These are phyloP conservation scores for Coelopa frigida DNA, from an alignment of 1,140 invertebrate genomes.

Conservation along the genomic window DNA sequence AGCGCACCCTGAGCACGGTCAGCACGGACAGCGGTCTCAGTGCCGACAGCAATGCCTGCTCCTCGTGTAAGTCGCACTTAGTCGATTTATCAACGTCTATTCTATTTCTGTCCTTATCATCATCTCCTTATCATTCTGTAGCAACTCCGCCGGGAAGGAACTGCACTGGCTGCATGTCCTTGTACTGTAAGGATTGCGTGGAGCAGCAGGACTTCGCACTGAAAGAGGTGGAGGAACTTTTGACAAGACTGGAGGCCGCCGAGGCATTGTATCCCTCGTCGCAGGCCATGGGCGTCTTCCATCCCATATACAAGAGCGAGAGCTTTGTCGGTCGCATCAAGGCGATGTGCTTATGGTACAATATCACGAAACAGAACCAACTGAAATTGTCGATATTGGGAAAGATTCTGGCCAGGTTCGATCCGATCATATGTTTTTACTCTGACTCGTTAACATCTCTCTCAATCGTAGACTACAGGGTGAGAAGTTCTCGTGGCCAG, in stretches of 20 bases:
- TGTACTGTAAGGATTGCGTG: conserved; percentile 63
- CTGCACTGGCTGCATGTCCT: conserved; percentile 54
- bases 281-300: conserved; percentile 65
- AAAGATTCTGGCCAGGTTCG: conserved; percentile 57
- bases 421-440: background rate
- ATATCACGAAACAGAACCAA: conserved; percentile 75
- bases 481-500: conserved; percentile 43
- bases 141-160: conserved; percentile 32
- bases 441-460: background rate
- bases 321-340: conserved; percentile 62
- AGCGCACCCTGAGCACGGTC: conserved; percentile 21
- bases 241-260: conserved; percentile 66
- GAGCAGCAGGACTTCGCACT: conserved; percentile 64
- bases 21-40: conserved; percentile 38
- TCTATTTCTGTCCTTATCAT: background rate
- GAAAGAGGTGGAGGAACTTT: conserved; percentile 61
- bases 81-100: background rate
- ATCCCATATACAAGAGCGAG: conserved; percentile 61
- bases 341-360: conserved; percentile 85
- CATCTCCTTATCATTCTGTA: background rate
- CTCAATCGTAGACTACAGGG: conserved; percentile 31
- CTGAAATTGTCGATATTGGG: conserved; percentile 72
- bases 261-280: conserved; percentile 77
- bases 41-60: conserved; percentile 39
- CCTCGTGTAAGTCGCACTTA: conserved; percentile 27